phyloP scores from a whole-genome alignment of 2,888 invertebrate genomes.

The Eristalis arbustorum region DNA sequence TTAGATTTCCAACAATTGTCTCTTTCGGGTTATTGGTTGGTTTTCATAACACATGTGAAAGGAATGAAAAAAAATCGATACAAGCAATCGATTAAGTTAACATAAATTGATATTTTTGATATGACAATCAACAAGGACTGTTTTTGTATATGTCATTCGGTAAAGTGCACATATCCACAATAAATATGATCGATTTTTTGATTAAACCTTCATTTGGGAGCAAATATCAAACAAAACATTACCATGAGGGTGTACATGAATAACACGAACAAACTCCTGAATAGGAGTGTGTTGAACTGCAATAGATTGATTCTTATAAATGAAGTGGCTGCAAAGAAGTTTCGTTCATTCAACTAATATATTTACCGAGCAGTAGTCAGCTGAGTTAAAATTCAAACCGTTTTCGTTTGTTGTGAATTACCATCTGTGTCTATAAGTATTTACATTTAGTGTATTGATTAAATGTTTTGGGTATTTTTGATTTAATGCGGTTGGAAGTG shows the following conservation, averaged over 20 bases:
- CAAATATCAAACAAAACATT: slow-evolving; percentile 1
- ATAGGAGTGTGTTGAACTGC: slow-evolving; percentile 2
- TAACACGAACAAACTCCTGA: background rate
- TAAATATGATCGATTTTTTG: slow-evolving; percentile 44
- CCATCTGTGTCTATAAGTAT: background rate
- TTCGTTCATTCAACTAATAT: slow-evolving; percentile 28
- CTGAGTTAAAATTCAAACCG: slow-evolving; percentile 8
- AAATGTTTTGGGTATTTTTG: background rate
- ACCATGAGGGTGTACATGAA: background rate
- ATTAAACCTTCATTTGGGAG: slow-evolving; percentile 18
- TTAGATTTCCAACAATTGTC: background rate
- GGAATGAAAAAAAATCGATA: slow-evolving; percentile 43
- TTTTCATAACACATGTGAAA: slow-evolving; percentile 15
- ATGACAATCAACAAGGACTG: slow-evolving; percentile 14
- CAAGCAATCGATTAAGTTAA: slow-evolving; percentile 39
- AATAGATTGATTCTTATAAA: slow-evolving; percentile 42
- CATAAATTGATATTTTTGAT: slow-evolving; percentile 21
- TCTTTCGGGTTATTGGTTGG: slow-evolving; percentile 47
- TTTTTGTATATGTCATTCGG: slow-evolving; percentile 18
- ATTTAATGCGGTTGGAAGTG: background rate
- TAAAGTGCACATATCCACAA: slow-evolving; percentile 26
- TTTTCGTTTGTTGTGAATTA: background rate
- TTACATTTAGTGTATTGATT: background rate
- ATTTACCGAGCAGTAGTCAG: slow-evolving; percentile 12
- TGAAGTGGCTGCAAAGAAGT: slow-evolving; percentile 8